Base-by-base conservation (phyloP, 35 echinoderm and acorn worm species). In the Diadema setosum region DNA sequence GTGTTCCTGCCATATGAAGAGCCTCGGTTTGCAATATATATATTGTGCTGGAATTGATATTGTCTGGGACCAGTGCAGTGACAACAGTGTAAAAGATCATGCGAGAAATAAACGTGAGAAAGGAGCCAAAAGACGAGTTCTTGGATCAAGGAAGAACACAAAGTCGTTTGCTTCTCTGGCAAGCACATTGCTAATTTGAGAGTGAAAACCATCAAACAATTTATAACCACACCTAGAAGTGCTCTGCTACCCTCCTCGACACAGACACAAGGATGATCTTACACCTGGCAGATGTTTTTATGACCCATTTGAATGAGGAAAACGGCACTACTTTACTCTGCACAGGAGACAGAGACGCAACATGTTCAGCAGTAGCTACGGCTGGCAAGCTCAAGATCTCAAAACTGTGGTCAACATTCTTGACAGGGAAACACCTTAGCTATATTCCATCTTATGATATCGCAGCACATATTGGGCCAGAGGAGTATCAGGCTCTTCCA, bases 61-160 rank as follows among this genome's bases (percentile, higher is more conserved):
- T 42, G 49, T 84, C 42, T 84, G 81, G 84, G 84, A 86, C 44
- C 56, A 75, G 39, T 86, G 81, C 63, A 23, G 57, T 41, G 84
- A 75, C 32, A 36, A 89, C 75, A 82, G 36, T 58, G 15, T 89
- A 40, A 85, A 84, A 40, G 75, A 8, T 11, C 70, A 82, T 5
- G 24, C 81, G 1, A 89, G 87, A 89, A 59, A 56, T n/a, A 87
- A 87, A 32, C 85, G 85, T 87, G 58, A 20, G 50, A 87, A n/a
- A 48, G 61, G 85, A 25, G n/a, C 44, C 20, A 85, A 65, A 16
- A 87, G 85, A 75, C 60, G 85, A 5, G 64, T 87, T 17, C 44
- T 34, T n/a, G 30, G 32, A n/a, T 45, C 85, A 18, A 75, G 36
- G 27, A n/a, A 43, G 1, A 50, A 50, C 7, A 50, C 46, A 50